Conservation (phyloP, 2,888 invertebrate species). For the Chaetogeoica ovagalla region DNA sequence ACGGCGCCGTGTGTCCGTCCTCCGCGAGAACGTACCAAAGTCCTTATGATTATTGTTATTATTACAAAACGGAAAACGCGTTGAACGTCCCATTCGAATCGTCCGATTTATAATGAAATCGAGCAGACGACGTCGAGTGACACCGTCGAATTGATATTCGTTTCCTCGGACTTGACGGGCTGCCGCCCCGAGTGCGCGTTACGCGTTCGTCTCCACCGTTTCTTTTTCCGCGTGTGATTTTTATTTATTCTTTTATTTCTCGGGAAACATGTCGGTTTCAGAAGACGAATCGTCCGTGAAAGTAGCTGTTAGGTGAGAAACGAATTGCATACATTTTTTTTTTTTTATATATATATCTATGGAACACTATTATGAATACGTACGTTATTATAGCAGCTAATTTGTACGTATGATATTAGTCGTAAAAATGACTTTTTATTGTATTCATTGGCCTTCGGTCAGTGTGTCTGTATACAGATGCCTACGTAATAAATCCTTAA, state of each 20-base stretch:
- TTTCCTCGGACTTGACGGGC: too few species aligned
- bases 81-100: too few species aligned
- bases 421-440: not conserved
- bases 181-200: too few species aligned
- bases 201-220: not conserved
- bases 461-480: not conserved
- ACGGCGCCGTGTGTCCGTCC: too few species aligned
- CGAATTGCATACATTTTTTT: not conserved
- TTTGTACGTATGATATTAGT: not conserved
- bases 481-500: constrained; percentile 32
- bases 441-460: not conserved
- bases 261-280: constrained; percentile 60
- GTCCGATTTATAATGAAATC: too few species aligned
- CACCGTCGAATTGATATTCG: not conserved
- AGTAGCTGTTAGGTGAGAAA: constrained; percentile 69
- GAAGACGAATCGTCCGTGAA: constrained; percentile 71
- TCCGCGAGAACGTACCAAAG: too few species aligned
- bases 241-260: not conserved
- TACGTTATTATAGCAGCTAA: not conserved
- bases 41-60: too few species aligned
- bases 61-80: too few species aligned
- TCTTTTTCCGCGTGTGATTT: not conserved
- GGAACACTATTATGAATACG: not conserved
- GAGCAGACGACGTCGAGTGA: not conserved
- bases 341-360: not conserved